Evolutionary conservation across 2,888 invertebrate genomes (phyloP), one percentile per base, ranked within the genome.

Genomic region (Amphipoea lucens): DNA sequence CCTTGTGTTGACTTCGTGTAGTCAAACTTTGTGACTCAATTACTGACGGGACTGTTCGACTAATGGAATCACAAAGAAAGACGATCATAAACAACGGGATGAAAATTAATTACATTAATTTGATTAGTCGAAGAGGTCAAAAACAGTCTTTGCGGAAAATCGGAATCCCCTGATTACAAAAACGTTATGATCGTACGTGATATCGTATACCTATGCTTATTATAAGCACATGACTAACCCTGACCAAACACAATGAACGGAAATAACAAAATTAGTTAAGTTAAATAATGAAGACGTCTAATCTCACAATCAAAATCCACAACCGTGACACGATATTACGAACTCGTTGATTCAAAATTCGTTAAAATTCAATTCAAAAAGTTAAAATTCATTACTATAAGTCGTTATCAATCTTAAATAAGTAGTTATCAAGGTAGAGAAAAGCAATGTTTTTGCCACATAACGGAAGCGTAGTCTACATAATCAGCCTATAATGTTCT

Each of bases 161-260:
- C 48, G 2, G 11, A 36, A 36, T 68, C n/a, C 0, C 0, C 2
- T 36, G n/a, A 29, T 45, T 23, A 45, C 14, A 29, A 72, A 29
- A 20, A 9, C 57, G 57, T 23, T 57, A n/a, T n/a, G 36, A 48
- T 73, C 62, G 12, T 74, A n/a, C 12, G n/a, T 20, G 14, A n/a
- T n/a, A n/a, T n/a, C n/a, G n/a, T n/a, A n/a, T n/a, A n/a, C n/a
- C n/a, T 11, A 40, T 54, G 5, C 42, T 51, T 40, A n/a, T n/a
- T 51, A 20, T 45, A 6, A 36, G 4, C 60, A 36, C n/a, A 23
- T 42, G 42, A 45, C 11, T 23, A 75, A 45, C n/a, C 6, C 12
- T 20, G 11, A 51, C 42, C 42, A 42, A 42, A 78, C 48, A 62
- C 48, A 75, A 62, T 75, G 76, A 48, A 14, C 78, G 78, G 42